Conservation (phyloP, 2,797 vertebrate species). For the Chanos chanos region DNA sequence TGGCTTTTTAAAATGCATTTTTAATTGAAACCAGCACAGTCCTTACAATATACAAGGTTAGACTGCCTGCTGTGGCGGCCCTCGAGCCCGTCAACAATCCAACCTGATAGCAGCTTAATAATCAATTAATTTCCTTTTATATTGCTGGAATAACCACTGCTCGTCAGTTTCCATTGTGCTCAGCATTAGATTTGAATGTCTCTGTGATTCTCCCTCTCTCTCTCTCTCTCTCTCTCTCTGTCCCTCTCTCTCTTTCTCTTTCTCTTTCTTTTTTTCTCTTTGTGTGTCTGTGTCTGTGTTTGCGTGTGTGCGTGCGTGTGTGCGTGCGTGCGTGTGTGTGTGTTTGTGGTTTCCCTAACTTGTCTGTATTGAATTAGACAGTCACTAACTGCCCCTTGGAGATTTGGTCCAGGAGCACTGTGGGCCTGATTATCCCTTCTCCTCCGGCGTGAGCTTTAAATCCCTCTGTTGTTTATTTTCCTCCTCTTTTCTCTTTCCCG, state of each 20-base stretch:
- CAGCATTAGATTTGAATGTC: constrained; percentile 14
- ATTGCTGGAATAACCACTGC: background rate
- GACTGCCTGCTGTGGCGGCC: too few relatives aligned
- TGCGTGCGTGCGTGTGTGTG: constrained; percentile 10
- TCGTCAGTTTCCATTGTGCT: constrained; percentile 9
- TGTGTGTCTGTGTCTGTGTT: constrained; percentile 7
- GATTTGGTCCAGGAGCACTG: constrained; percentile 28
- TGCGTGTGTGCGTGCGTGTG: background rate
- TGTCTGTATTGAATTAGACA: constrained; percentile 20
- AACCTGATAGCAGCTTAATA: background rate
- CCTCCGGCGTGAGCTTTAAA: constrained; percentile 71
- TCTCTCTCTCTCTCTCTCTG: background rate
- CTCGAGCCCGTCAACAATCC: background rate
- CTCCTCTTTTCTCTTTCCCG: constrained; percentile 82
- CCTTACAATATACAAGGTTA: too few relatives aligned
- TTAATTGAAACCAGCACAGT: too few relatives aligned
- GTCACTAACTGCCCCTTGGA: constrained; percentile 35
- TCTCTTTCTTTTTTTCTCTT: background rate
- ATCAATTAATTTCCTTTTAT: background rate
- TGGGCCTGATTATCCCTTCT: constrained; percentile 41
- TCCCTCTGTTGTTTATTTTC: constrained; percentile 88
- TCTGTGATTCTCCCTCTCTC: background rate
- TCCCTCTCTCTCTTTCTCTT: constrained; percentile 7
- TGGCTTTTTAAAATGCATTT: too few relatives aligned
- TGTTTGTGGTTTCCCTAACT: background rate